Conservation (phyloP, 2,113 vertebrate genomes). For the Dinomys branickii region DNA sequence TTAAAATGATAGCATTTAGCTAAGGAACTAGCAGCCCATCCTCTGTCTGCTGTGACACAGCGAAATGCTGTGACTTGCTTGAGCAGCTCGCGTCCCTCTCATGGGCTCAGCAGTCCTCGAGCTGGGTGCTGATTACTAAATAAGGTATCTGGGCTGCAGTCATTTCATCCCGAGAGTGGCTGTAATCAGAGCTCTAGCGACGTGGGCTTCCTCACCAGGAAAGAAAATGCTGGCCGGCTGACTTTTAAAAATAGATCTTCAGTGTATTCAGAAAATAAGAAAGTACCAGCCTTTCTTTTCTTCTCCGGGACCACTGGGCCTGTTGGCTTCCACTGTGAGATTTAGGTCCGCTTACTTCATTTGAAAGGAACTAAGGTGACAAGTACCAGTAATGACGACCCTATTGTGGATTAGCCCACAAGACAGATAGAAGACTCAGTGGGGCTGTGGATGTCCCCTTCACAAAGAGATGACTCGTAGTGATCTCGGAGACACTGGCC, state of each 20-base stretch:
- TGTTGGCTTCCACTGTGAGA: rapidly evolving
- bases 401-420: background rate
- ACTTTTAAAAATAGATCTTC: background rate
- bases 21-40: background rate
- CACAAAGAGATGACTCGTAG: rapidly evolving
- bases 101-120: background rate
- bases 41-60: background rate
- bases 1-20: constrained; percentile 22
- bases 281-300: background rate
- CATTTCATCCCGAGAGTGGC: background rate
- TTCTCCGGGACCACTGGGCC: background rate
- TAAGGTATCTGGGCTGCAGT: background rate
- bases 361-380: rapidly evolving
- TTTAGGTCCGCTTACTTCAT: background rate
- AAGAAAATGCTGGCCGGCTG: background rate
- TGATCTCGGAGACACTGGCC: background rate
- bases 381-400: background rate
- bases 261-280: too few species aligned
- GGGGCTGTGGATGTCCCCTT: background rate
- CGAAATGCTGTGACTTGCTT: rapidly evolving
- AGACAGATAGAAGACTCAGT: rapidly evolving
- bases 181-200: background rate
- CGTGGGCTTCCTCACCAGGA: background rate
- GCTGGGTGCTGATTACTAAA: constrained; percentile 13
- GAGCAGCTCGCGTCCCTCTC: background rate